phyloP scores from a whole-genome alignment of 2,113 vertebrate genomes.

The Accipiter virgatus region DNA sequence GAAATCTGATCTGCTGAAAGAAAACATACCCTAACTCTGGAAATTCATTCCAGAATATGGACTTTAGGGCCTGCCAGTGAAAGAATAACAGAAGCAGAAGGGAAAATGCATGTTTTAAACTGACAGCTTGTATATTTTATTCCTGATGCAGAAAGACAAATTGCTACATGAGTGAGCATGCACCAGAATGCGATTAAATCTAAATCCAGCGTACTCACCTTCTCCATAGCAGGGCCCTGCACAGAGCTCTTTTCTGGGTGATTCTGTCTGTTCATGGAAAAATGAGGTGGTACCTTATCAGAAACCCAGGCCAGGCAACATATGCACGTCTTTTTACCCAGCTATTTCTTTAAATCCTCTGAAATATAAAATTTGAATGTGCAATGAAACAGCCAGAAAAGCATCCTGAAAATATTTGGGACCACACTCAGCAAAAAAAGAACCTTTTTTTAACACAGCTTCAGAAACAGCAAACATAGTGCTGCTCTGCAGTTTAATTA shows the following conservation, averaged over 20 bases:
- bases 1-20: neutral
- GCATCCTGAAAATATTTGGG: neutral
- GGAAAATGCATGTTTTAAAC: conserved; percentile 28
- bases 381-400: neutral
- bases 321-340: neutral
- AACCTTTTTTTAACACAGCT: neutral
- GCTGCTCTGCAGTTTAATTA: neutral
- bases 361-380: neutral
- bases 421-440: neutral
- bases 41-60: neutral
- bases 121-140: neutral
- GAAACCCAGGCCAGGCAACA: neutral
- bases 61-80: neutral
- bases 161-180: neutral
- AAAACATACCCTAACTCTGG: neutral
- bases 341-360: neutral
- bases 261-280: neutral
- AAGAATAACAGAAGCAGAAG: conserved; percentile 41
- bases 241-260: neutral
- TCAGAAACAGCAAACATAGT: neutral
- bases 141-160: conserved; percentile 16
- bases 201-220: neutral
- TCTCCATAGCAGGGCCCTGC: neutral
- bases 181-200: neutral
- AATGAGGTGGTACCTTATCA: neutral